Evolutionary conservation across 2,797 vertebrate species (phyloP), one percentile per base, ranked within the genome.

Genomic region (Pampus argenteus): DNA sequence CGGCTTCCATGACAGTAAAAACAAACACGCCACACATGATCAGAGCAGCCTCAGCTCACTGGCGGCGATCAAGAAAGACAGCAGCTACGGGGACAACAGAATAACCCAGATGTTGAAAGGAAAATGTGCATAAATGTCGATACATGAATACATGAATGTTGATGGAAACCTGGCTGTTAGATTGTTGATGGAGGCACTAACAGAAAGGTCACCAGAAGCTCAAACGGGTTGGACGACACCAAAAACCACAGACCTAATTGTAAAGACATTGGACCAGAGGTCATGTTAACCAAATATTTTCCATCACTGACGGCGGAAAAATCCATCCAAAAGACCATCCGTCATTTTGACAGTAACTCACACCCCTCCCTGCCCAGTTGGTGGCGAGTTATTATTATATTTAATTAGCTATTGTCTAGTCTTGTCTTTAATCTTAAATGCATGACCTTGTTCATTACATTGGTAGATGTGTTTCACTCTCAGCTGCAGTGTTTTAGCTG

Each of bases 1-100:
- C n/a, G 1, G 49, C 52, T 55, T 58, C 26, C 25, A 31, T 66
- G 25, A 25, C 31, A 50, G 34, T 59, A 22, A 64, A 68, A 72
- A 50, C 51, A 63, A 47, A 67, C 57, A 55, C 52, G 22, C 13
- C 34, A 45, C 59, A 50, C 36, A 23, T 25, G 63, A 65, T 49
- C 59, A 45, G 15, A 63, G 48, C 7, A 22, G 51, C 20, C 17
- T 57, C 25, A 10, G 25, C 22, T 29, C 11, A 49, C 1, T 40
- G 31, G 18, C n/a, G 9, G 11, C 14, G 44, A 66, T 23, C 31
- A 55, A 55, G 26, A 40, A 34, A 44, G 55, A 60, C 57, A 57
- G 40, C 48, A 57, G 28, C 59, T 55, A 59, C 34, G 11, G 22
- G 22, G 38, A n/a, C 9, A 20, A 40, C 11, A 29, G 15, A 20